These are phyloP conservation scores for Alcis repandata DNA, from an alignment of 2,888 invertebrate species.

Conservation along the genomic window DNA sequence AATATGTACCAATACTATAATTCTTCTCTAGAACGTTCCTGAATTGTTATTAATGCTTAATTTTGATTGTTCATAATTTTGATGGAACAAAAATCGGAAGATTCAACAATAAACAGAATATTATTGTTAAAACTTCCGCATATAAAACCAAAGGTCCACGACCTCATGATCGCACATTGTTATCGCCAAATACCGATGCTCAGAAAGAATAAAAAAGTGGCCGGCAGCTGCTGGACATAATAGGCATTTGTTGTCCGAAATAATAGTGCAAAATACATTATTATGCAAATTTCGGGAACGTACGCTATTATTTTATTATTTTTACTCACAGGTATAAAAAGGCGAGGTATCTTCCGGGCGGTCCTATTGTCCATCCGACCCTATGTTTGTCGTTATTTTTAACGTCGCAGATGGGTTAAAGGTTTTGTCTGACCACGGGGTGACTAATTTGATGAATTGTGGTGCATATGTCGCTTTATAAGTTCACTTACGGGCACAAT, in stretches of 20 bases:
- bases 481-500: neutral
- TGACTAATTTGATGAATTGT: conserved; percentile 81
- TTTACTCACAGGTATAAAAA: conserved; percentile 76
- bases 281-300: conserved; percentile 78
- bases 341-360: conserved; percentile 74
- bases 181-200: conserved; percentile 72
- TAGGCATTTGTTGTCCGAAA: conserved; percentile 77
- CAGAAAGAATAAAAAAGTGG: conserved; percentile 74
- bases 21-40: too few relatives aligned
- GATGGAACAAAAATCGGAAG: too few relatives aligned
- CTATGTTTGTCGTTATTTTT: conserved; percentile 63
- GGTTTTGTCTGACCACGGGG: conserved; percentile 65
- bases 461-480: conserved; percentile 63
- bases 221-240: conserved; percentile 76
- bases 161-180: conserved; percentile 43
- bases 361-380: conserved; percentile 67
- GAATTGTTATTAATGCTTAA: too few relatives aligned
- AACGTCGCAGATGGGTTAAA: conserved; percentile 62
- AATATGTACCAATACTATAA: too few relatives aligned
- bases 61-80: too few relatives aligned
- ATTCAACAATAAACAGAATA: too few relatives aligned
- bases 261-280: conserved; percentile 79
- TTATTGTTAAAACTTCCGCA: conserved; percentile 12
- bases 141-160: conserved; percentile 23
- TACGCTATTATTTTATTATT: conserved; percentile 71